Evolutionary conservation across 2,888 invertebrate genomes (phyloP), one percentile per base, ranked within the genome.

Genomic region (Seira sanloemensis): DNA sequence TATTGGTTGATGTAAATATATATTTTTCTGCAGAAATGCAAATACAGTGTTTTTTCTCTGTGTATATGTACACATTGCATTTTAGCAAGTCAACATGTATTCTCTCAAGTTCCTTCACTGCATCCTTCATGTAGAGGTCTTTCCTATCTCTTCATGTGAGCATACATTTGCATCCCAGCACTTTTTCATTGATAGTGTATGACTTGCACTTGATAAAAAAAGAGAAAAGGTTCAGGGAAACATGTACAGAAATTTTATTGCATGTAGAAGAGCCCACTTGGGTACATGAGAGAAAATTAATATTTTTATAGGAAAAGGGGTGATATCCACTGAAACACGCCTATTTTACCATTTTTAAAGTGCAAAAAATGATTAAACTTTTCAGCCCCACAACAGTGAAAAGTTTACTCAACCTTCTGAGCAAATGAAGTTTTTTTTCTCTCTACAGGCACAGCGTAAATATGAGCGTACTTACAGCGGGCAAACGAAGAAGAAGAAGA

Each of bases 1-100:
- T 69, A 27, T n/a, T 50, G 46, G 23, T 77, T 58, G 69, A 69
- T 37, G 37, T 37, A 68, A 62, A 65, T 73, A 66, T 37, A 37
- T 9, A 37, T 37, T 37, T 37, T n/a, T n/a, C n/a, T 37, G 37
- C 37, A 37, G 37, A 37, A 37, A 37, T 37, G 37, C 37, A 37
- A 37, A 37, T 12, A 37, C 37, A 7, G 37, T 7, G 37, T 37
- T 37, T 37, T 37, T 37, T 37, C 37, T 37, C 37, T 37, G 37
- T 37, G 37, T 37, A n/a, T n/a, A n/a, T n/a, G n/a, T n/a, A 37
- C 37, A 37, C 12, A 37, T 37, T 37, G 37, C 37, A 37, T 37
- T 37, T 37, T 37, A 37, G 37, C 37, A 37, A 37, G 37, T 37
- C 37, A 37, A 37, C 12, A 37, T 37, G 37, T 37, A 37, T n/a